Percentiles rank a stretch among this genome's conserved stretches.
These are phyloP conservation scores for Sicus ferrugineus DNA, from an alignment of 2,888 invertebrate species.

Conservation along the genomic window DNA sequence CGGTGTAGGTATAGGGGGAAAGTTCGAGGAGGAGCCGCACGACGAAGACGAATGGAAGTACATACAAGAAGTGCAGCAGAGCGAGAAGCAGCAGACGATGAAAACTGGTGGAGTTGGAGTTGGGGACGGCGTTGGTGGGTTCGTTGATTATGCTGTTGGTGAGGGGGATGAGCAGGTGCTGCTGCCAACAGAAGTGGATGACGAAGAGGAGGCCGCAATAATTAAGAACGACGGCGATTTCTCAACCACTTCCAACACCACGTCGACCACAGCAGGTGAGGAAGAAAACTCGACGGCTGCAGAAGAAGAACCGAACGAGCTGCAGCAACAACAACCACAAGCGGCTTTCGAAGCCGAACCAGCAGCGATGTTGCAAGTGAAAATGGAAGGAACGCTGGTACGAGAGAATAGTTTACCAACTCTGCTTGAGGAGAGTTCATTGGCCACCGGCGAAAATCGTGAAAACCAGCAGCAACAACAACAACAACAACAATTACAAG, in stretches of 20 bases:
- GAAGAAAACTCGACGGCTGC: constrained; percentile 30
- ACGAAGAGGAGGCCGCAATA: constrained; percentile 51
- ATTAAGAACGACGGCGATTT: constrained; percentile 57
- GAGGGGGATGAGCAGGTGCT: constrained; percentile 37
- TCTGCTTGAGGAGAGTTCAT: constrained; percentile 54
- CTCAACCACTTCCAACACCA: constrained; percentile 55
- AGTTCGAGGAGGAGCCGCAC: constrained; percentile 52
- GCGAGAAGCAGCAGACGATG: constrained; percentile 57
- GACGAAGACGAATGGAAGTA: constrained; percentile 89
- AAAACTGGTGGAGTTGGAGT: constrained; percentile 43
- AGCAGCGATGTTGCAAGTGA: constrained; percentile 33
- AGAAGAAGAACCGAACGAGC: constrained; percentile 19
- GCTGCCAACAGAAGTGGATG: constrained; percentile 35
- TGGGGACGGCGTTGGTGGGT: constrained; percentile 36
- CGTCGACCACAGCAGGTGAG: constrained; percentile 43
- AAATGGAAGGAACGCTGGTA: constrained; percentile 38
- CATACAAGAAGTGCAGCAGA: constrained; percentile 72
- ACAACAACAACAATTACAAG: background rate
- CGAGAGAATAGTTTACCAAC: constrained; percentile 31
- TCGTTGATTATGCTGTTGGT: constrained; percentile 41
- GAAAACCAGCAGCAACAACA: constrained; percentile 23
- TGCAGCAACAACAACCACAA: constrained; percentile 15
- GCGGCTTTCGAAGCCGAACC: constrained; percentile 17
- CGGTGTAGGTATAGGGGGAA: constrained; percentile 47
- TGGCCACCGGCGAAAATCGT: constrained; percentile 56